Evolutionary conservation across 2,797 vertebrate species (phyloP), one percentile per base, ranked within the genome.

Genomic region (Chelon labrosus): DNA sequence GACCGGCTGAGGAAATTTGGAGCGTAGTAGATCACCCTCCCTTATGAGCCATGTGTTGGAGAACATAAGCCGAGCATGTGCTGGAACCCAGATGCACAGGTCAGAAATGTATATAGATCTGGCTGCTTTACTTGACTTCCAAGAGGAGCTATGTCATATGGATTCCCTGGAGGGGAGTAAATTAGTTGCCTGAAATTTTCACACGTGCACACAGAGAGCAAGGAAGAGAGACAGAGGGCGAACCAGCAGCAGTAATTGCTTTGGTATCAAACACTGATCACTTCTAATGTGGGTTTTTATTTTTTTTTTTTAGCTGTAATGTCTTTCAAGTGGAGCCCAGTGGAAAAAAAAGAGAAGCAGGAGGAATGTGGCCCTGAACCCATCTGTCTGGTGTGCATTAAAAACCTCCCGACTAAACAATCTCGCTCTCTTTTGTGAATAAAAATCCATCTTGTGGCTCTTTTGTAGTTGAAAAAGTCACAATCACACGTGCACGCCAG

Each of bases 331-430:
- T 88, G 80, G 70, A 84, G 79, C 83, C 72, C 79, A 80, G 69
- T 65, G 22, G 39, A 79, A 42, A 61, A 62, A 53, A 66, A 77
- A 44, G 61, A 50, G 66, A 19, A 74, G 31, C 22, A 70, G 75
- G 78, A 88, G 83, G 86, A 92, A 89, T 88, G 77, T 69, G 65
- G 83, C 75, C 79, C 85, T 85, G 85, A 87, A 87, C 80, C 80
- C 83, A 79, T 85, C 83, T 88, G 87, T 85, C 92, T 92, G 90
- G 83, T 87, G 78, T 65, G 75, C 86, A 86, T 91, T 91, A 89
- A 74, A 87, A 87, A 76, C 47, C 58, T 84, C 77, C 73, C 60
- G 39, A 88, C 84, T 67, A 86, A 86, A 89, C 89, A 83, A 68
- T 86, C 82, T 82, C 44, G 65, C 65, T 75, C 70, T 80, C 73